Conservation (phyloP, 2,113 vertebrate genomes). For the Oophaga pumilio region DNA sequence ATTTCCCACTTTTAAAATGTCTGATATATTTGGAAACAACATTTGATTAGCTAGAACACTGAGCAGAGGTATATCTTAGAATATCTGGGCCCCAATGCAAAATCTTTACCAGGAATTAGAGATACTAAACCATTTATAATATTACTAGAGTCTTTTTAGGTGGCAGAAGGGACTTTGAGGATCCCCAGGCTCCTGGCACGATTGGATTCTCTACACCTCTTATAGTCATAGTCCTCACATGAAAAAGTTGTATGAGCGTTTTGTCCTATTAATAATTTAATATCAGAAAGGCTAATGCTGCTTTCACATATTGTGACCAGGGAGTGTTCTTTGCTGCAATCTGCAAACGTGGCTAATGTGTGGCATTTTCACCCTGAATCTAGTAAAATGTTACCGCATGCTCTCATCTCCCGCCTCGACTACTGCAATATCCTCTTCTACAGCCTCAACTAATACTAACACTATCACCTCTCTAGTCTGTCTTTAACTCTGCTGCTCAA, state of each 20-base stretch:
- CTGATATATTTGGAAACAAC: neutral
- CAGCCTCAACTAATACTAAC: too few relatives aligned
- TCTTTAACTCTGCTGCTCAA: too few relatives aligned
- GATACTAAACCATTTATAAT: neutral
- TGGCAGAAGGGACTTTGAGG: neutral
- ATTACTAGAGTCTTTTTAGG: neutral
- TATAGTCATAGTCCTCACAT: neutral
- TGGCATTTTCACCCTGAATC: too few relatives aligned
- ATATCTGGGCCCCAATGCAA: neutral
- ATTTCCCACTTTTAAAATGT: neutral
- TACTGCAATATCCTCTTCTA: too few relatives aligned
- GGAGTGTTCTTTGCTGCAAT: too few relatives aligned
- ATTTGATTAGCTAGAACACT: neutral
- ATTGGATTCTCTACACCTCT: neutral
- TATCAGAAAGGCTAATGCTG: too few relatives aligned
- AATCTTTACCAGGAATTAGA: neutral
- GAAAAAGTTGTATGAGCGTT: neutral
- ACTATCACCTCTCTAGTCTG: too few relatives aligned
- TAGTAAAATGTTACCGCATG: too few relatives aligned
- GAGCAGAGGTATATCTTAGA: neutral
- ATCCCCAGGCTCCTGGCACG: neutral
- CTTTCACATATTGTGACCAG: too few relatives aligned
- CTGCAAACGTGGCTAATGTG: too few relatives aligned
- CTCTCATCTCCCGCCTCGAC: too few relatives aligned
- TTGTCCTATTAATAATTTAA: neutral